These are phyloP conservation scores for Hipposideros larvatus DNA, from an alignment of 2,797 vertebrate species.

Conservation along the genomic window DNA sequence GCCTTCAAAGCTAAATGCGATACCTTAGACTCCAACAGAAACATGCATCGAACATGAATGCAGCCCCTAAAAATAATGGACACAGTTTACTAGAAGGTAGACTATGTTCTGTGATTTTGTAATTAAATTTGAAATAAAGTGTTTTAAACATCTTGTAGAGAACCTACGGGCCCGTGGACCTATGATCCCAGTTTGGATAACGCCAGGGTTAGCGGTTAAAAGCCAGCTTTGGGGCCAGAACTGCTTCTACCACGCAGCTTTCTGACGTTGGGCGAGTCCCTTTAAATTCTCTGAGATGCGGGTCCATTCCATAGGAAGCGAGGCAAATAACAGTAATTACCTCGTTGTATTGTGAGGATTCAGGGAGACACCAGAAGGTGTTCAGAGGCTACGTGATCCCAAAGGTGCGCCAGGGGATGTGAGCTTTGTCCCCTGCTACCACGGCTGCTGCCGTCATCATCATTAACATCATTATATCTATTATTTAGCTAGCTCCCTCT, in stretches of 20 bases:
- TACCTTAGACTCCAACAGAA: background rate
- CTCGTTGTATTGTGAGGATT: no score
- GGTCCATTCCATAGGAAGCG: background rate
- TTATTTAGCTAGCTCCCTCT: background rate
- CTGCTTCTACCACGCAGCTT: background rate
- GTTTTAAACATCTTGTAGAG: background rate
- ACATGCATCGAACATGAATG: background rate
- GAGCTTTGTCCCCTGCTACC: background rate
- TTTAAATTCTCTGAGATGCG: no score
- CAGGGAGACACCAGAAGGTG: accelerated
- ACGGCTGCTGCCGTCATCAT: no score
- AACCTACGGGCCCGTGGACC: background rate
- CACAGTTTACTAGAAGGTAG: background rate
- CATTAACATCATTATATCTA: background rate
- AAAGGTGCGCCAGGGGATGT: accelerated
- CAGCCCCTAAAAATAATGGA: background rate
- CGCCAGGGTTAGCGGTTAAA: background rate
- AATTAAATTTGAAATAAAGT: background rate
- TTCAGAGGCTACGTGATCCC: background rate
- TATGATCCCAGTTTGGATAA: background rate
- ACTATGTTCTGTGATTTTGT: background rate
- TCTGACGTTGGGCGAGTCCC: background rate
- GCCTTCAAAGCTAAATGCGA: background rate
- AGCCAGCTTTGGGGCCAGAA: background rate
- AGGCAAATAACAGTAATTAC: no score